These are phyloP conservation scores for Ceyx melanurus DNA, from an alignment of 2,113 vertebrate species.

Conservation along the genomic window DNA sequence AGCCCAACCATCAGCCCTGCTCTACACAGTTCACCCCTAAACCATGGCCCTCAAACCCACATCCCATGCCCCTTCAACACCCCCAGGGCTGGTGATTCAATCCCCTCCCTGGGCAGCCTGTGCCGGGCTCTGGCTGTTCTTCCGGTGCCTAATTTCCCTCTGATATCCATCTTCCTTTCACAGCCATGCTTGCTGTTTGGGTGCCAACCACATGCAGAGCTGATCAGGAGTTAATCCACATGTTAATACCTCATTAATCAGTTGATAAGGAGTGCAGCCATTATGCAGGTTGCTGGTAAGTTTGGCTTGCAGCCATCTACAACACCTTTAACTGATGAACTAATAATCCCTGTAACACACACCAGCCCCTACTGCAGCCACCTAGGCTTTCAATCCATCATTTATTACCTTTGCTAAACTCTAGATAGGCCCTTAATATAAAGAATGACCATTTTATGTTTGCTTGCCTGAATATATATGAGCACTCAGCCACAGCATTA, in stretches of 20 bases:
- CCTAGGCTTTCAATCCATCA: conserved; percentile 43
- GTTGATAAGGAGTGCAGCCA: neutral
- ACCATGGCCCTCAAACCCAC: too few relatives aligned
- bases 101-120: too few relatives aligned
- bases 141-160: too few relatives aligned
- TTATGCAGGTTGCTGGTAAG: neutral
- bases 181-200: neutral
- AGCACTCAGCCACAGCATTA: conserved; percentile 56
- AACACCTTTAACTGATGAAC: neutral
- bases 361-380: neutral
- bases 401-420: conserved; percentile 58
- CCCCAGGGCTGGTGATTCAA: too few relatives aligned
- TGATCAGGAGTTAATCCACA: conserved; percentile 24
- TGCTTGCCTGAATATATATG: conserved; percentile 64
- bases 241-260: neutral
- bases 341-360: conserved; percentile 37
- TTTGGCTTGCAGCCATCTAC: neutral
- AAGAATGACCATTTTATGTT: conserved; percentile 67
- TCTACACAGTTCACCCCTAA: too few relatives aligned
- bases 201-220: neutral
- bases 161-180: neutral
- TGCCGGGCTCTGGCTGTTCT: too few relatives aligned
- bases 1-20: too few relatives aligned
- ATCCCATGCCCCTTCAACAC: too few relatives aligned
- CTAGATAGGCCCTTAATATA: conserved; percentile 50